phyloP scores from a whole-genome alignment of 1,140 invertebrate genomes.

The Wasmannia auropunctata region DNA sequence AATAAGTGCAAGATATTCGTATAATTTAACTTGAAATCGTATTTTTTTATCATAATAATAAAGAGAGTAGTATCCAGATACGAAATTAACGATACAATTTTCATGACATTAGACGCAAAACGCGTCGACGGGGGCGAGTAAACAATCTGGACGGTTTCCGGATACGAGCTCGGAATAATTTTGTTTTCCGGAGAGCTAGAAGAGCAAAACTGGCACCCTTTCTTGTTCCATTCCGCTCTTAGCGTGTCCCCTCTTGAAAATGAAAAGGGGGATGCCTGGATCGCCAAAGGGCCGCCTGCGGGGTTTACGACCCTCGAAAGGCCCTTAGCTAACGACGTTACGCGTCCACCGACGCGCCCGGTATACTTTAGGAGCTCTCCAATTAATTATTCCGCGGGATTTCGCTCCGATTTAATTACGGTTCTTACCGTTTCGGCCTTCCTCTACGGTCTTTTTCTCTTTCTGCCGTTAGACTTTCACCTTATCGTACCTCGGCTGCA shows the following conservation, averaged over 20 bases:
- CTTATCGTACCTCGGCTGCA: slow-evolving; percentile 43
- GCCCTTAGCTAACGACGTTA: slow-evolving; percentile 79
- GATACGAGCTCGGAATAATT: slow-evolving; percentile 69
- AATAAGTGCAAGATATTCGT: background rate
- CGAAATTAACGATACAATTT: slow-evolving; percentile 34
- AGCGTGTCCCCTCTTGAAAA: slow-evolving; percentile 66
- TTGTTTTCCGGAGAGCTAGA: slow-evolving; percentile 65
- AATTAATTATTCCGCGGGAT: slow-evolving; percentile 82
- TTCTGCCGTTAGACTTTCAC: slow-evolving; percentile 5
- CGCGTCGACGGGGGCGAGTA: background rate
- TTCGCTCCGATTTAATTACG: slow-evolving; percentile 82
- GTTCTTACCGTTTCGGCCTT: slow-evolving; percentile 74
- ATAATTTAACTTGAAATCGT: background rate
- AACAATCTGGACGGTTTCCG: slow-evolving; percentile 41
- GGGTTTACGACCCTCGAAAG: slow-evolving; percentile 76
- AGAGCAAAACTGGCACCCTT: slow-evolving; percentile 71
- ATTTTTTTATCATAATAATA: background rate
- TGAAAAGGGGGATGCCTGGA: slow-evolving; percentile 60
- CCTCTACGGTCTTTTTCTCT: slow-evolving; percentile 47
- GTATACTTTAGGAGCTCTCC: slow-evolving; percentile 78
- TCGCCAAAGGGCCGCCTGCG: slow-evolving; percentile 73
- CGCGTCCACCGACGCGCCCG: slow-evolving; percentile 78
- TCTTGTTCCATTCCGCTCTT: slow-evolving; percentile 71
- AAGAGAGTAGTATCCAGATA: background rate
- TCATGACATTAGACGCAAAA: background rate